phyloP scores from a whole-genome alignment of 2,113 vertebrate species.

The Neolamprologus toae region DNA sequence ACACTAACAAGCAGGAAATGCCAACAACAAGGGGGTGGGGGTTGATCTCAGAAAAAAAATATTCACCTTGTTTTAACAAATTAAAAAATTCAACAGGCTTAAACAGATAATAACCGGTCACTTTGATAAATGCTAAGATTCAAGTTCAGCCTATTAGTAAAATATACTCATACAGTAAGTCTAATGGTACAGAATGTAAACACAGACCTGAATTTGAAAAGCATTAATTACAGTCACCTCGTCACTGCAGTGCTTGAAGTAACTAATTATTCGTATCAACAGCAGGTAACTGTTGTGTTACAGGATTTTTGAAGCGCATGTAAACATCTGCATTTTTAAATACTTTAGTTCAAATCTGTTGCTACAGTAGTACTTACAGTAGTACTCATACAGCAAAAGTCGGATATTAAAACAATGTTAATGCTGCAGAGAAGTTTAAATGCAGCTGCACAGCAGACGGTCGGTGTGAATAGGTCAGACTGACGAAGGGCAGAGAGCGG shows the following conservation, averaged over 20 bases:
- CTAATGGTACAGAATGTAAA: neutral
- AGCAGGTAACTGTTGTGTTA: neutral
- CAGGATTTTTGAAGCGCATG: neutral
- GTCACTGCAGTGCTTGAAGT: fast-evolving
- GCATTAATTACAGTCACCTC: neutral
- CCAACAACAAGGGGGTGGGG: neutral
- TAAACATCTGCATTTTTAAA: neutral
- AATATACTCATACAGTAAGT: neutral
- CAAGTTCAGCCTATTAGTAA: neutral
- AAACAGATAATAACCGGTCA: neutral
- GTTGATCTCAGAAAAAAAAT: fast-evolving
- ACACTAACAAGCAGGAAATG: fast-evolving
- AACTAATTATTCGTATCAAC: neutral
- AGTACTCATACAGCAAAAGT: neutral
- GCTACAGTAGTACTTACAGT: neutral
- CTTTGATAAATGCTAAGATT: neutral
- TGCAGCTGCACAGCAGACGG: neutral
- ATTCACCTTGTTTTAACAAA: neutral
- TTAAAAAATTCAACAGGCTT: neutral
- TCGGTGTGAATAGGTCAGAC: neutral
- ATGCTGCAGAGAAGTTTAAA: neutral
- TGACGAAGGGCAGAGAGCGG: neutral
- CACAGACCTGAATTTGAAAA: neutral
- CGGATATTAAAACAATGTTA: neutral
- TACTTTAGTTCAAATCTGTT: neutral